phyloP scores from a whole-genome alignment of 2,888 invertebrate species.

The Cheilosia variabilis region DNA sequence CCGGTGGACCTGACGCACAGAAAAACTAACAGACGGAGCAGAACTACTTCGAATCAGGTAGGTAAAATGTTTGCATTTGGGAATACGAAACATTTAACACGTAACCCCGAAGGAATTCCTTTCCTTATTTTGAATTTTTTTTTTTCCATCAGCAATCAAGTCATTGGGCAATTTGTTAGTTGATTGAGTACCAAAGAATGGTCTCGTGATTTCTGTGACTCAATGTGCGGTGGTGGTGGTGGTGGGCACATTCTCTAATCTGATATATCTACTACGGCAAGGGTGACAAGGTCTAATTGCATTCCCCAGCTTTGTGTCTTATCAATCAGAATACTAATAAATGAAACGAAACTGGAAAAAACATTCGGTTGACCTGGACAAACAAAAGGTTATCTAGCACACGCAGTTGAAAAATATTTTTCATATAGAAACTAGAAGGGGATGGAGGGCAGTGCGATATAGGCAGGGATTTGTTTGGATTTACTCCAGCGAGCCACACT shows the following conservation, averaged over 20 bases:
- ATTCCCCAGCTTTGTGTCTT: slow-evolving; percentile 30
- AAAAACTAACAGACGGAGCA: slow-evolving; percentile 7
- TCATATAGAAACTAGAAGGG: not conserved
- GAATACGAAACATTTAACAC: slow-evolving; percentile 32
- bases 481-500: not conserved
- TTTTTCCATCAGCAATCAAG: not conserved
- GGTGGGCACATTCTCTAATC: not conserved
- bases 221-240: not conserved
- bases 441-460: not conserved
- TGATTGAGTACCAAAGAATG: slow-evolving; percentile 5
- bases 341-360: slow-evolving; percentile 9
- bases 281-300: slow-evolving; percentile 50
- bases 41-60: slow-evolving; percentile 51
- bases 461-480: not conserved
- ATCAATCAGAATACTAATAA: slow-evolving; percentile 31
- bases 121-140: slow-evolving; percentile 6
- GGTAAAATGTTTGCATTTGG: slow-evolving; percentile 19
- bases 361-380: slow-evolving; percentile 42
- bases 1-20: slow-evolving; percentile 14
- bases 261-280: slow-evolving; percentile 9
- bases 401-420: slow-evolving; percentile 8
- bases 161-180: slow-evolving; percentile 31
- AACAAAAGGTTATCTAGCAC: slow-evolving; percentile 50
- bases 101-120: slow-evolving; percentile 14
- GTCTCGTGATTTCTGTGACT: slow-evolving; percentile 5